Conservation (phyloP, 2,888 invertebrate species). For the Drosophila melanosoma region DNA sequence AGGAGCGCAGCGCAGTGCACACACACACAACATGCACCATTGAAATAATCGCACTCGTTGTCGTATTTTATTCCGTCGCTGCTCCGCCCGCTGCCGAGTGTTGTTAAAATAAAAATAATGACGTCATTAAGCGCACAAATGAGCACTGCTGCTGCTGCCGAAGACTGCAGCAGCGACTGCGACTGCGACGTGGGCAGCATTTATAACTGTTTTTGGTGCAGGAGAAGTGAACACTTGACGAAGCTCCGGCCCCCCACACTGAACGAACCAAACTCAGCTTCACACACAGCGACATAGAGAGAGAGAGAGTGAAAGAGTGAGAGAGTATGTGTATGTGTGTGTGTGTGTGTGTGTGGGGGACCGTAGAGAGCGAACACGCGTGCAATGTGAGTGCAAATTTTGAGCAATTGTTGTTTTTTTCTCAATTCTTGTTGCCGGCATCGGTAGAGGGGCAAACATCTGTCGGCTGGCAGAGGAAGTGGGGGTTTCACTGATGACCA, state of each 20-base stretch:
- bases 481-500: conserved; percentile 42
- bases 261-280: conserved; percentile 37
- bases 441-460: not conserved
- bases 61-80: conserved; percentile 65
- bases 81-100: conserved; percentile 58
- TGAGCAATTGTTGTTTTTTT: conserved; percentile 53
- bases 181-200: conserved; percentile 55
- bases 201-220: conserved; percentile 77
- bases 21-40: conserved; percentile 58
- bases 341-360: conserved; percentile 22
- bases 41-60: conserved; percentile 61
- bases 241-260: conserved; percentile 56
- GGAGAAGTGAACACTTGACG: conserved; percentile 78
- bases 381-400: conserved; percentile 48
- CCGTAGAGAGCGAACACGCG: conserved; percentile 32
- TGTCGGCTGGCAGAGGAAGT: not conserved
- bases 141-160: conserved; percentile 71
- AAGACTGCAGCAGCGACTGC: conserved; percentile 25
- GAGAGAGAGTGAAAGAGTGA: conserved; percentile 29
- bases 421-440: conserved; percentile 48
- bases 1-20: conserved; percentile 69
- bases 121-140: conserved; percentile 80
- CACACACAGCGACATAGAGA: conserved; percentile 13
- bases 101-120: conserved; percentile 82
- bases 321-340: not conserved